Percentiles rank a stretch among this genome's conserved stretches.
Conservation (phyloP, 2,113 vertebrate genomes). For the Zosterops hypoxanthus region DNA sequence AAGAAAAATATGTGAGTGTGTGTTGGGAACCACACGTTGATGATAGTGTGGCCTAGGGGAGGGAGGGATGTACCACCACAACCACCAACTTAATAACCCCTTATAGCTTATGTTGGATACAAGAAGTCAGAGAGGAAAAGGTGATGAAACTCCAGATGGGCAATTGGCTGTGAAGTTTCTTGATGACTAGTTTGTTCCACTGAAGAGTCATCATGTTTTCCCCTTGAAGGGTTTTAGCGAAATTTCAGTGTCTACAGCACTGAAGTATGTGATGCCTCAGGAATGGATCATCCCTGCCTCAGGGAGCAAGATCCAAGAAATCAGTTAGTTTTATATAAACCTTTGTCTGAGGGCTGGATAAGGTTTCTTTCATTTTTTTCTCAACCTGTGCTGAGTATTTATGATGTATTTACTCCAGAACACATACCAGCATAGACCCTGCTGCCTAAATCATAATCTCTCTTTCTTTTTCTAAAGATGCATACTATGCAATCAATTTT, state of each 20-base stretch:
- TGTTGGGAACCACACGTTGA: background rate
- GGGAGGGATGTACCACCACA: background rate
- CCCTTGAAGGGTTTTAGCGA: background rate
- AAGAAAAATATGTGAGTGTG: background rate
- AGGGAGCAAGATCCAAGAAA: background rate
- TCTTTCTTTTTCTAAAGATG: background rate
- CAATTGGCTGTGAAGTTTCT: background rate
- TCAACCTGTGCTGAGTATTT: background rate
- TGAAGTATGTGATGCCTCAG: background rate
- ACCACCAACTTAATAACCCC: background rate
- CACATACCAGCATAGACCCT: rapidly evolving
- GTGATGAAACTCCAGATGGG: background rate
- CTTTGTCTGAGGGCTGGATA: background rate
- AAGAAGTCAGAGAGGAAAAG: background rate
- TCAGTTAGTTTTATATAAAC: background rate
- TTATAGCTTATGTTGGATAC: background rate
- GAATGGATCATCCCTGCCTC: background rate
- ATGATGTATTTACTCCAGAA: background rate
- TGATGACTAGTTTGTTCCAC: background rate
- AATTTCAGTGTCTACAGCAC: background rate
- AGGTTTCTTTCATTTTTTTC: background rate
- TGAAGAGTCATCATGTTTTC: background rate
- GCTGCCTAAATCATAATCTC: background rate
- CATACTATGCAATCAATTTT: background rate
- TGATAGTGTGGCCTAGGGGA: background rate